Evolutionary conservation across 2,113 vertebrate genomes (phyloP).

Genomic region (Tragelaphus strepsiceros): DNA sequence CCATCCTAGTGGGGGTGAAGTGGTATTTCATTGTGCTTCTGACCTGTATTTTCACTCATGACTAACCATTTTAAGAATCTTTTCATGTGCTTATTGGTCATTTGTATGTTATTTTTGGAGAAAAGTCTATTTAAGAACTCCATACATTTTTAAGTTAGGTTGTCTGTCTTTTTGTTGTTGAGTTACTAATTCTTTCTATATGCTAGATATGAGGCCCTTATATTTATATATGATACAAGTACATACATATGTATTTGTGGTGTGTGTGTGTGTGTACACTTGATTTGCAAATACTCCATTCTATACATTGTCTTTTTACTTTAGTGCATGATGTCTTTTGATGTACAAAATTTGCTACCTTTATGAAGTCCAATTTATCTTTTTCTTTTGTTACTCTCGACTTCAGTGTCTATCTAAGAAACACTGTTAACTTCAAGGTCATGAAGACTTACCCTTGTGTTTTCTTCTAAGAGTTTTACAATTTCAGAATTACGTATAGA

Average conservation of each 20-base stretch:
- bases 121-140: background rate
- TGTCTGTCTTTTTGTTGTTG: background rate
- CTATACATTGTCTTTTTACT: background rate
- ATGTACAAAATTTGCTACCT: background rate
- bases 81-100: background rate
- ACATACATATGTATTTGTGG: background rate
- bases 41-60: background rate
- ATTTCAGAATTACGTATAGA: background rate
- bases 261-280: background rate
- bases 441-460: background rate
- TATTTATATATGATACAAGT: background rate
- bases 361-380: background rate
- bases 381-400: background rate
- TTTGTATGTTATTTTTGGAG: background rate
- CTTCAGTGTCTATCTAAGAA: background rate
- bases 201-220: background rate
- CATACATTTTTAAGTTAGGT: background rate
- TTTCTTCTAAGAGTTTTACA: background rate
- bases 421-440: background rate
- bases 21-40: background rate
- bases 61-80: background rate
- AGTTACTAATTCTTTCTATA: background rate
- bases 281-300: background rate
- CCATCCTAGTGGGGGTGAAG: background rate
- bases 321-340: background rate